Evolutionary conservation across 2,888 invertebrate genomes (phyloP), one percentile per base, ranked within the genome.

Genomic region (Tenodera sinensis): DNA sequence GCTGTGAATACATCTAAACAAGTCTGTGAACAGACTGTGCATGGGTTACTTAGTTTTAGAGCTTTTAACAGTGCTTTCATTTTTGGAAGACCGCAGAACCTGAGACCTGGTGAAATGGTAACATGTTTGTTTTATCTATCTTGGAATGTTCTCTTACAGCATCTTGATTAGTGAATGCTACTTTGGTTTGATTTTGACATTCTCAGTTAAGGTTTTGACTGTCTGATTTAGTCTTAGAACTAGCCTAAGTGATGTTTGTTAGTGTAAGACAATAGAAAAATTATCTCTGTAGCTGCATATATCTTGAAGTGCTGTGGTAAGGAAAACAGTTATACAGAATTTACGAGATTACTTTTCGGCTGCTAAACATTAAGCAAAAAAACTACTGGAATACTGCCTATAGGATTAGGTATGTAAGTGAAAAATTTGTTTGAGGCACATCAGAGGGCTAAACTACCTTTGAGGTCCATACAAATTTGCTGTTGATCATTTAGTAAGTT

Each of bases 61-160:
- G 83, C n/a, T 81, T 30, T 83, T 87, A 42, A 30, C 47, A 82
- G 83, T 28, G 87, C 87, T 87, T 87, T 87, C 87, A 87, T 28
- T 87, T 81, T 87, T 86, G 83, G 83, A 34, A 34, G 86, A 54
- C 87, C 83, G 27, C 83, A 25, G 25, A 15, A 28, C 82, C 87
- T 87, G 87, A 82, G n/a, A 82, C 27, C 87, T 30, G 87, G 82
- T 87, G 42, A 87, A 82, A 87, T 83, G 87, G 87, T 87, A 87
- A 87, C 34, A 83, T 82, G 81, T 87, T 85, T 87, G 25, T 82
- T 81, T 28, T 85, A 15, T 87, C n/a, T 54, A 71, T 20, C 54
- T 85, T 25, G 82, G 34, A 87, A 34, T 87, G 86, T 87, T 81
- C n/a, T 34, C 42, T 83, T 86, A 86, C 86, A 86, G 86, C 88